These are phyloP conservation scores for Drosophila borborema DNA, from an alignment of 2,888 invertebrate genomes.

Conservation along the genomic window DNA sequence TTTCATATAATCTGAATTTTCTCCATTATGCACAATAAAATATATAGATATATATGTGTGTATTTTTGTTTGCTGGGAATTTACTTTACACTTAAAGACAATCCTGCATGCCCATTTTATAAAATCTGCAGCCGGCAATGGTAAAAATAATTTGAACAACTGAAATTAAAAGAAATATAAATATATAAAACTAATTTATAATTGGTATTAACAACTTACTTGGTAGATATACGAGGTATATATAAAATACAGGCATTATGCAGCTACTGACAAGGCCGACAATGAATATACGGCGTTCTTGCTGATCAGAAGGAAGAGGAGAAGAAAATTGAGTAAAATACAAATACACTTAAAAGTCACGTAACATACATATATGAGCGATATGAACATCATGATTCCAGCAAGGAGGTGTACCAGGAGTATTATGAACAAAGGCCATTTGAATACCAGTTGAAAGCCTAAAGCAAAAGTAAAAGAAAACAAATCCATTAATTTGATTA, in stretches of 20 bases:
- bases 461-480: not conserved
- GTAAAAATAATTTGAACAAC: conserved; percentile 6
- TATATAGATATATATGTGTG: not conserved
- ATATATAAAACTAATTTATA: not conserved
- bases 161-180: not conserved
- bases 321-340: not conserved
- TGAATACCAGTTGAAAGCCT: not conserved
- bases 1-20: not conserved
- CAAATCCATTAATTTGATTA: not conserved
- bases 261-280: not conserved
- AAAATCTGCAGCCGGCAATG: conserved; percentile 11
- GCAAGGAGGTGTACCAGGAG: not conserved
- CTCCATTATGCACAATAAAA: not conserved
- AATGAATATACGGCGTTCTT: not conserved
- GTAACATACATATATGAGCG: not conserved
- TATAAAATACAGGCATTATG: not conserved
- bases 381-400: conserved; percentile 8
- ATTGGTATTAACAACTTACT: not conserved
- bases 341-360: not conserved
- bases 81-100: not conserved
- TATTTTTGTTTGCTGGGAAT: not conserved
- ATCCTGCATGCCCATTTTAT: not conserved
- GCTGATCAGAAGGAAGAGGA: not conserved
- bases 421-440: not conserved
- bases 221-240: conserved; percentile 3